Percentiles rank a stretch among this genome's conserved stretches.
Evolutionary conservation across 2,797 vertebrate species (phyloP).

Genomic region (Crenichthys baileyi): DNA sequence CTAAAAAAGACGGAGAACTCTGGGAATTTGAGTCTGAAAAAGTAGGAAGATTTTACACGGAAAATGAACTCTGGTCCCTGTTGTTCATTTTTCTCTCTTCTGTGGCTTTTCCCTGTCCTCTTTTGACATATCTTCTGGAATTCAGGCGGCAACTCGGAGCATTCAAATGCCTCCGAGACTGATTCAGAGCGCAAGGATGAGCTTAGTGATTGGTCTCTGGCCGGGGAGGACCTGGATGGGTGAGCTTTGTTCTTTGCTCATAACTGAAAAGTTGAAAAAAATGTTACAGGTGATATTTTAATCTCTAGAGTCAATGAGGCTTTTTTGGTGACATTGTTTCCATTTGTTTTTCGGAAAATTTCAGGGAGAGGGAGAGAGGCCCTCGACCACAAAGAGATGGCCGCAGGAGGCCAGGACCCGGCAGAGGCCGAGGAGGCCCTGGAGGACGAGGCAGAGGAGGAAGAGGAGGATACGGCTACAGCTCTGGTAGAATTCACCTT

Average conservation of each 20-base stretch:
- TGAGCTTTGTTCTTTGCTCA: constrained; percentile 4
- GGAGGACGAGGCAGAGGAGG: constrained; percentile 89
- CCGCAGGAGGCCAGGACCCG: constrained; percentile 84
- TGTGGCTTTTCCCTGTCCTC: constrained; percentile 7
- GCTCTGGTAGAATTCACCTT: constrained; percentile 83
- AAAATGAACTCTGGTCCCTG: neutral
- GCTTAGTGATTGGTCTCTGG: constrained; percentile 96
- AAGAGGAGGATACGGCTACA: constrained; percentile 87
- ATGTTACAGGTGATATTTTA: neutral
- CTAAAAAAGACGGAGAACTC: neutral
- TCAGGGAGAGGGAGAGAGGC: constrained; percentile 80
- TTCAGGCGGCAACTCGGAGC: constrained; percentile 95
- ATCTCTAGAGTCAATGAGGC: neutral
- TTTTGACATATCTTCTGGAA: neutral
- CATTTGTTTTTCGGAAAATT: neutral
- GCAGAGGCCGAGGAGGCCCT: constrained; percentile 88
- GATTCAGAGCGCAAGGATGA: constrained; percentile 96
- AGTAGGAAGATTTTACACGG: neutral
- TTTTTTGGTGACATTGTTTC: neutral
- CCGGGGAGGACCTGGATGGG: constrained; percentile 89
- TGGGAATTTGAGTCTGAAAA: neutral
- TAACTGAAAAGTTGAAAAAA: neutral
- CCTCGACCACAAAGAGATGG: constrained; percentile 84
- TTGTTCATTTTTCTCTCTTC: neutral
- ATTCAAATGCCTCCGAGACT: constrained; percentile 95